phyloP scores from a whole-genome alignment of 2,797 vertebrate genomes.

The Pseudomugil tenellus region DNA sequence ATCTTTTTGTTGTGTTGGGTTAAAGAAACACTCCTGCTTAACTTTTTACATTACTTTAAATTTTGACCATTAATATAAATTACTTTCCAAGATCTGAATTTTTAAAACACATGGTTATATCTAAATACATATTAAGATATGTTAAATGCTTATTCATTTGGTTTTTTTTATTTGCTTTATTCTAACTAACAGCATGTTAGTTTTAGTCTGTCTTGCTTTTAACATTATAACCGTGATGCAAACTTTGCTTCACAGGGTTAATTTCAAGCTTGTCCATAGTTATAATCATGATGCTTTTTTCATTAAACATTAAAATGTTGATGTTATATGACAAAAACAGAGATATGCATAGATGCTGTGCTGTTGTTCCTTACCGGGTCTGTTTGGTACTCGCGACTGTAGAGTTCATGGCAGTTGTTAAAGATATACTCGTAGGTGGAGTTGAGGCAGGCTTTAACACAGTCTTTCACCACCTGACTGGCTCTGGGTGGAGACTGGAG shows the following conservation, averaged over 20 bases:
- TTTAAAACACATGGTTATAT: not conserved
- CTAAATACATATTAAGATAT: too few relatives aligned
- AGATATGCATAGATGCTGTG: not conserved
- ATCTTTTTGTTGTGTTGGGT: not conserved
- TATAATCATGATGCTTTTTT: not conserved
- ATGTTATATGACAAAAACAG: not conserved
- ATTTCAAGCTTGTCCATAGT: not conserved
- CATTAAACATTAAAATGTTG: not conserved
- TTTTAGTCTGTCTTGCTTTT: not conserved
- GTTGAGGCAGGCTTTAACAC: conserved; percentile 90
- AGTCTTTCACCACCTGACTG: conserved; percentile 90
- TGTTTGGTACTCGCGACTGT: conserved; percentile 89
- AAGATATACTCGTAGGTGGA: conserved; percentile 92
- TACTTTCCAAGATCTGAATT: not conserved
- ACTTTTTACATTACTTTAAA: conserved; percentile 11
- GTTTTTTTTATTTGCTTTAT: too few relatives aligned
- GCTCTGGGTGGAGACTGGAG: conserved; percentile 88
- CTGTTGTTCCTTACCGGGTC: conserved; percentile 82
- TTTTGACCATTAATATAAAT: not conserved
- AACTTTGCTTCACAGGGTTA: not conserved
- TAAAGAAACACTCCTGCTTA: not conserved
- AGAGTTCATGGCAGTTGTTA: conserved; percentile 89
- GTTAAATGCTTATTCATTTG: too few relatives aligned
- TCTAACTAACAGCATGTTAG: not conserved
- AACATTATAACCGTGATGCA: not conserved